Percentiles rank a stretch among this genome's conserved stretches.
phyloP scores from a whole-genome alignment of 2,888 invertebrate species.

The Coremacera marginata region DNA sequence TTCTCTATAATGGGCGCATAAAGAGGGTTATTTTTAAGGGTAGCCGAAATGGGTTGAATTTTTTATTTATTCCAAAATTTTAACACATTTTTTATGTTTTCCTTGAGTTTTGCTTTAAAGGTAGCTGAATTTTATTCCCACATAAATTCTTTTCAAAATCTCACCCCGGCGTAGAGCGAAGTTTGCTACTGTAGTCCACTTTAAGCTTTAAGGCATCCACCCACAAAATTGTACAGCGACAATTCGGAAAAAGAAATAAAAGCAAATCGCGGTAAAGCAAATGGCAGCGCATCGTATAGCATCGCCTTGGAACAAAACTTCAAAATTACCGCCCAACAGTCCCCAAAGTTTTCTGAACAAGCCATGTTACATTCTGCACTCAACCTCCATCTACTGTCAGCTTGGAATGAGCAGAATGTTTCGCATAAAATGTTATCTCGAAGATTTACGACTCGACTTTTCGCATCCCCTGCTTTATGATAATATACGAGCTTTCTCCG shows the following conservation, averaged over 20 bases:
- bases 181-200: neutral
- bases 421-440: conserved; percentile 71
- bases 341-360: neutral
- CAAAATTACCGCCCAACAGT: neutral
- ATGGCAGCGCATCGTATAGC: neutral
- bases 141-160: conserved; percentile 62
- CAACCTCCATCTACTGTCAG: neutral
- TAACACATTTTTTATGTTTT: neutral
- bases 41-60: neutral
- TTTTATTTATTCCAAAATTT: neutral
- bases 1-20: neutral
- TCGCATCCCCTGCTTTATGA: conserved; percentile 69
- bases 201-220: neutral
- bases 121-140: conserved; percentile 60
- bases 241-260: conserved; percentile 3
- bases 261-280: neutral
- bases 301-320: conserved; percentile 40
- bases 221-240: conserved; percentile 37
- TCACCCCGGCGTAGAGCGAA: neutral
- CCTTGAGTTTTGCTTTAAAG: neutral
- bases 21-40: neutral
- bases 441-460: conserved; percentile 71
- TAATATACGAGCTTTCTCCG: conserved; percentile 70
- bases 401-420: conserved; percentile 64
- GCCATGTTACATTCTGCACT: neutral